phyloP scores from a whole-genome alignment of 2,113 vertebrate species.

The Tautogolabrus adspersus region DNA sequence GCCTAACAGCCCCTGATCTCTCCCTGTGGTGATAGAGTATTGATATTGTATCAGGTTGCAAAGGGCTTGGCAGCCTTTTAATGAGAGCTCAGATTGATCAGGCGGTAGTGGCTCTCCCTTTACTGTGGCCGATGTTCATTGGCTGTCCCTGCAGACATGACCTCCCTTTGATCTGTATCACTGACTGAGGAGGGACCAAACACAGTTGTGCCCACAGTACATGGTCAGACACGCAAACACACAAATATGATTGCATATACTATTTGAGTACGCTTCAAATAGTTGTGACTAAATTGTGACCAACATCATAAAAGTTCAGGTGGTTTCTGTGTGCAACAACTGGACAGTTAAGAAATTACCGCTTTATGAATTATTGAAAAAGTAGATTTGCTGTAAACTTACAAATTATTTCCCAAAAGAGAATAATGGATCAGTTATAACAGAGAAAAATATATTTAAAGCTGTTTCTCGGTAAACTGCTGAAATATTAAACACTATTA shows the following conservation, averaged over 20 bases:
- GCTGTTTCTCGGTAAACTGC: neutral
- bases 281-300: neutral
- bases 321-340: too few species aligned
- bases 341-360: too few species aligned
- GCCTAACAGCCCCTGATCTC: slow-evolving; percentile 71
- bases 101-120: slow-evolving; percentile 72
- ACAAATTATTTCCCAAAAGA: slow-evolving; percentile 5
- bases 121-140: slow-evolving; percentile 79
- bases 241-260: neutral
- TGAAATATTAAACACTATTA: slow-evolving; percentile 3
- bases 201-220: slow-evolving; percentile 12
- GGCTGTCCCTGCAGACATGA: slow-evolving; percentile 72
- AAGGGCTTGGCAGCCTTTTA: slow-evolving; percentile 80
- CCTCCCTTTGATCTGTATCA: slow-evolving; percentile 71
- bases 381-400: neutral
- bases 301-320: too few species aligned
- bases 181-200: slow-evolving; percentile 54
- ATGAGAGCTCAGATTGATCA: slow-evolving; percentile 86
- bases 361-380: too few species aligned
- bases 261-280: neutral
- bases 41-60: slow-evolving; percentile 83
- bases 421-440: slow-evolving; percentile 9
- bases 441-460: too few species aligned
- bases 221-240: slow-evolving; percentile 43
- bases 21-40: slow-evolving; percentile 76